These are phyloP conservation scores for Phaethon lepturus DNA, from an alignment of 2,113 vertebrate species.

Conservation along the genomic window DNA sequence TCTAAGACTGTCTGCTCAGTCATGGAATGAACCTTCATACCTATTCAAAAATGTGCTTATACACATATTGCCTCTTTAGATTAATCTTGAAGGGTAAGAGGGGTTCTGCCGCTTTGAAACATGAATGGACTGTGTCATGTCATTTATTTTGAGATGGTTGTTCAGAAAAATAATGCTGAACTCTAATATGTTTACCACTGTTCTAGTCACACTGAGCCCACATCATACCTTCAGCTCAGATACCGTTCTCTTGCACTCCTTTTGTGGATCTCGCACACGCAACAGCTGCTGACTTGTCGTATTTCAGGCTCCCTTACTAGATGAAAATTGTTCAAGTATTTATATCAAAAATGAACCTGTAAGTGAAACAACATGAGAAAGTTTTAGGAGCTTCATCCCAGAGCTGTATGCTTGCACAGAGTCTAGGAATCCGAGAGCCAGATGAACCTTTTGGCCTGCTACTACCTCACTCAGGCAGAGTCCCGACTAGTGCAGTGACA, in stretches of 20 bases:
- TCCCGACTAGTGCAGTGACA: not conserved
- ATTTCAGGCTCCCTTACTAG: not conserved
- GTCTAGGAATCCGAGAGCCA: not conserved
- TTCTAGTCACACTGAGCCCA: not conserved
- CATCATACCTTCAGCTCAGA: not conserved
- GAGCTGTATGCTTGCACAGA: not conserved
- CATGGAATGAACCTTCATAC: not conserved
- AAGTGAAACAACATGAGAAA: not conserved
- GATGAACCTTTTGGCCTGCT: not conserved
- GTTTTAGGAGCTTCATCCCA: not conserved
- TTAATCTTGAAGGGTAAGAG: not conserved
- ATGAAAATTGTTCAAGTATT: not conserved
- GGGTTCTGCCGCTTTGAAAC: not conserved
- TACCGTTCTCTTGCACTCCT: not conserved
- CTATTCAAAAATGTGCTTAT: not conserved
- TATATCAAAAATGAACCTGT: not conserved
- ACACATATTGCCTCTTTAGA: not conserved
- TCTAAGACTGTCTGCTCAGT: not conserved
- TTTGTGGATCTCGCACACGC: not conserved
- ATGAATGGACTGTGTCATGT: not conserved
- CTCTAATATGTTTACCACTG: not conserved
- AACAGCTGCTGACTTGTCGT: not conserved
- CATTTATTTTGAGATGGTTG: not conserved
- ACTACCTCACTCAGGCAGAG: rapidly evolving
- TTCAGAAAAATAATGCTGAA: not conserved